A percentile compares a stretch with the other conserved stretches of the same genome.
Conservation (phyloP, 2,888 invertebrate species). For the Metallyticus violacea region DNA sequence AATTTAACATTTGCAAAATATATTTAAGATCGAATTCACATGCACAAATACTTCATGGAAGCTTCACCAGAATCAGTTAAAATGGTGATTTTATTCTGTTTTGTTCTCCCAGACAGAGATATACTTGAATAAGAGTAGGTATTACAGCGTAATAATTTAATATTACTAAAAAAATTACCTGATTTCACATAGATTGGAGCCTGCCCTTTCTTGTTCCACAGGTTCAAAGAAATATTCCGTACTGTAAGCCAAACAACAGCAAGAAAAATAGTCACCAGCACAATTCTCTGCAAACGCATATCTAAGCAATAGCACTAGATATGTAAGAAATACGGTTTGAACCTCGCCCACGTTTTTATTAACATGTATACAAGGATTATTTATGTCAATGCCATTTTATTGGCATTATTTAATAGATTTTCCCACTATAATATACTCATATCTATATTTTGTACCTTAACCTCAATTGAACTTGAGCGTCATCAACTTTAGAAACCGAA, state of each 20-base stretch:
- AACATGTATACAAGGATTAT: not conserved
- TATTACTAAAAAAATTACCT: not conserved
- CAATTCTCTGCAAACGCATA: not conserved
- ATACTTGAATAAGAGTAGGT: no score
- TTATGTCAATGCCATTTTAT: no score
- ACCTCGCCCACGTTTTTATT: not conserved
- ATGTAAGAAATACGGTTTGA: not conserved
- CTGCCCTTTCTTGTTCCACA: not conserved
- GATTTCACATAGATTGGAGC: not conserved
- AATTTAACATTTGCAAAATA: no score
- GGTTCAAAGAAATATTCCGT: not conserved
- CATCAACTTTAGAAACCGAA: no score
- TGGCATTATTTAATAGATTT: not conserved
- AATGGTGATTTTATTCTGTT: no score
- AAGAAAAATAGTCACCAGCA: not conserved
- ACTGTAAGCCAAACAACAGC: not conserved
- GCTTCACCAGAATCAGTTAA: no score
- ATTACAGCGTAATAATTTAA: not conserved
- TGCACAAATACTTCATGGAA: no score
- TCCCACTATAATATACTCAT: not conserved
- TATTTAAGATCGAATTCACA: no score
- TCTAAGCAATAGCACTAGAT: not conserved
- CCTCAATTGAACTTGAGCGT: not conserved
- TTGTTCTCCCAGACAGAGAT: no score
- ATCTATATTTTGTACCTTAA: not conserved